These are phyloP conservation scores for Slavum lentiscoides DNA, from an alignment of 2,888 invertebrate genomes.

Conservation along the genomic window DNA sequence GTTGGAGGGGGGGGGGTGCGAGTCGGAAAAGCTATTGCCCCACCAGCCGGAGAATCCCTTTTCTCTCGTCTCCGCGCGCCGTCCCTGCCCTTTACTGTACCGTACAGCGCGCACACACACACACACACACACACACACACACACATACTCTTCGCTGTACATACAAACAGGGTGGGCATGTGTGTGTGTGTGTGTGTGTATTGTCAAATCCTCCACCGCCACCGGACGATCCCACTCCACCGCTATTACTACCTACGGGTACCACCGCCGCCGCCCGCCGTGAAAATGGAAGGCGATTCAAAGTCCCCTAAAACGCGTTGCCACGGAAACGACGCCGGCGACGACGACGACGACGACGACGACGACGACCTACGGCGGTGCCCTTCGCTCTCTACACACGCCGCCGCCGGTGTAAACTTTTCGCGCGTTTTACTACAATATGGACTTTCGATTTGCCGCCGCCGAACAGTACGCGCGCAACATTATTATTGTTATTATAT, in stretches of 20 bases:
- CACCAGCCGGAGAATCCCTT: constrained; percentile 8
- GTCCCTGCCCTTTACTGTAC: constrained; percentile 53
- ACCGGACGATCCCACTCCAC: neutral
- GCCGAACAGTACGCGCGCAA: too few relatives aligned
- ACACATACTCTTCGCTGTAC: too few relatives aligned
- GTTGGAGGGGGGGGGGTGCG: neutral
- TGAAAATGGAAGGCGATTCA: constrained; percentile 47
- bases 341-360: constrained; percentile 57
- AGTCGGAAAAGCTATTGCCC: constrained; percentile 46
- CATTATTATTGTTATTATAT: too few relatives aligned
- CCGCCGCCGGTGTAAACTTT: neutral
- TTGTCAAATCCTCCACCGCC: neutral
- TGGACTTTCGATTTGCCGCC: neutral
- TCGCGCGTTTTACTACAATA: neutral
- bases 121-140: too few relatives aligned
- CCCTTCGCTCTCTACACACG: constrained; percentile 58
- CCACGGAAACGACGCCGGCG: constrained; percentile 57
- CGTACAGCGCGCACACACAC: too few relatives aligned
- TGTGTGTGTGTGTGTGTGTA: neutral
- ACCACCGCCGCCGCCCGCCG: constrained; percentile 54
- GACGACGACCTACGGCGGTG: constrained; percentile 58
- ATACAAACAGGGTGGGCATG: too few relatives aligned
- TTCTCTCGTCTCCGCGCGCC: neutral
- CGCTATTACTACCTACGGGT: too few relatives aligned
- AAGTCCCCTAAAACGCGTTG: constrained; percentile 48